phyloP scores from a whole-genome alignment of 2,888 invertebrate genomes.

The Drosophila quasianomalipes region DNA sequence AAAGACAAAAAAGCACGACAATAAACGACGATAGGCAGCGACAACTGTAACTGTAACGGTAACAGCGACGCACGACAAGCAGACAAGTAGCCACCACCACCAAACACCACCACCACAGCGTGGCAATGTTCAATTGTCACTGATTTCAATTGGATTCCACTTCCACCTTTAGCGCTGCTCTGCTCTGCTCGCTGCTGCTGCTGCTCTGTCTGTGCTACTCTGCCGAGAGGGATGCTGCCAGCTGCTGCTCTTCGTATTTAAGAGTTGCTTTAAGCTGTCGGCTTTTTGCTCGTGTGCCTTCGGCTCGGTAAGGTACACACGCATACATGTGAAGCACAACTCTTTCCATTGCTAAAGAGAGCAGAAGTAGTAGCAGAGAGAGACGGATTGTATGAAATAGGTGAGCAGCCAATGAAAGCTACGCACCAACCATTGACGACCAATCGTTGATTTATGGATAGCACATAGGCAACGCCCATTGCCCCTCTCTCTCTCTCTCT shows the following conservation, averaged over 20 bases:
- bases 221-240: slow-evolving; percentile 36
- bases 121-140: slow-evolving; percentile 75
- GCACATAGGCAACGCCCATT: slow-evolving; percentile 26
- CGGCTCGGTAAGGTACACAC: background rate
- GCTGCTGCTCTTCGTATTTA: background rate
- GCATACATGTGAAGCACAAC: background rate
- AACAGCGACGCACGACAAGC: slow-evolving; percentile 23
- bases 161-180: slow-evolving; percentile 32
- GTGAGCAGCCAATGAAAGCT: slow-evolving; percentile 29
- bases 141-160: slow-evolving; percentile 59
- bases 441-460: slow-evolving; percentile 35
- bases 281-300: background rate
- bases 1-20: slow-evolving; percentile 1
- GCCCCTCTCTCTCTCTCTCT: background rate
- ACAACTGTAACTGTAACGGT: slow-evolving; percentile 40
- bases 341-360: slow-evolving; percentile 27
- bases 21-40: slow-evolving; percentile 4
- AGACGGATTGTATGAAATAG: background rate
- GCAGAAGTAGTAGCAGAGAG: background rate
- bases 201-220: background rate
- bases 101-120: slow-evolving; percentile 56
- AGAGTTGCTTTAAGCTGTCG: background rate
- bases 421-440: slow-evolving; percentile 22
- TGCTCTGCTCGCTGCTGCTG: background rate
- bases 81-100: slow-evolving; percentile 45